Evolutionary conservation across 1,140 invertebrate species (phyloP).

Genomic region (Temnothorax nylanderi): DNA sequence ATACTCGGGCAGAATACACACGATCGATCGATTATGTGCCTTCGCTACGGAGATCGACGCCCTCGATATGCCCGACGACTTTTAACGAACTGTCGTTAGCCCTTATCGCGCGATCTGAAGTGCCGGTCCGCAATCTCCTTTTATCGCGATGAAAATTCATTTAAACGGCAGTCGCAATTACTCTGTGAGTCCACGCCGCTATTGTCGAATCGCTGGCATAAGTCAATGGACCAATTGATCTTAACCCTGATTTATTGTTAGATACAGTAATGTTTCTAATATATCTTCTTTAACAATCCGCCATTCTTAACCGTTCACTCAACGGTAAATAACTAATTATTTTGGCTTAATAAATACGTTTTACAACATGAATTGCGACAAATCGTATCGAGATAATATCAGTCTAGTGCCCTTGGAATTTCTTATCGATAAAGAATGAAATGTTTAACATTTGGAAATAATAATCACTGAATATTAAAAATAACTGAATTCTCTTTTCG

Average conservation of each 20-base stretch:
- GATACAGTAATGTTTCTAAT: background rate
- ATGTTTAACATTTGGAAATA: constrained; percentile 6
- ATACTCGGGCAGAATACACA: background rate
- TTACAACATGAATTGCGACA: background rate
- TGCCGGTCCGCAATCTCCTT: constrained; percentile 11
- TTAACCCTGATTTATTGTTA: background rate
- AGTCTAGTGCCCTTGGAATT: background rate
- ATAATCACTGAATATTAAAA: constrained; percentile 14
- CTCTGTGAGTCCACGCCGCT: constrained; percentile 14
- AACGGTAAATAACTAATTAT: background rate
- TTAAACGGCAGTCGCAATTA: constrained; percentile 65
- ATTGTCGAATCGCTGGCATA: constrained; percentile 5
- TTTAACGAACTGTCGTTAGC: constrained; percentile 71
- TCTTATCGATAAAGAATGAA: constrained; percentile 14
- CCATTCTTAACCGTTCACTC: background rate
- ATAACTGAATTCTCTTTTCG: background rate
- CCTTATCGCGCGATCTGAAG: constrained; percentile 65
- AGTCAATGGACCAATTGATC: constrained; percentile 25
- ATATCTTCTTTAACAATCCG: background rate
- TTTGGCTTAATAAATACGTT: background rate
- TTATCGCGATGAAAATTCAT: constrained; percentile 70
- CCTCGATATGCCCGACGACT: constrained; percentile 51
- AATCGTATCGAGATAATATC: background rate
- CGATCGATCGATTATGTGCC: constrained; percentile 55
- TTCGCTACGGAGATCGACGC: constrained; percentile 44